Conservation (phyloP, 2,113 vertebrate species). For the Calonectris borealis region DNA sequence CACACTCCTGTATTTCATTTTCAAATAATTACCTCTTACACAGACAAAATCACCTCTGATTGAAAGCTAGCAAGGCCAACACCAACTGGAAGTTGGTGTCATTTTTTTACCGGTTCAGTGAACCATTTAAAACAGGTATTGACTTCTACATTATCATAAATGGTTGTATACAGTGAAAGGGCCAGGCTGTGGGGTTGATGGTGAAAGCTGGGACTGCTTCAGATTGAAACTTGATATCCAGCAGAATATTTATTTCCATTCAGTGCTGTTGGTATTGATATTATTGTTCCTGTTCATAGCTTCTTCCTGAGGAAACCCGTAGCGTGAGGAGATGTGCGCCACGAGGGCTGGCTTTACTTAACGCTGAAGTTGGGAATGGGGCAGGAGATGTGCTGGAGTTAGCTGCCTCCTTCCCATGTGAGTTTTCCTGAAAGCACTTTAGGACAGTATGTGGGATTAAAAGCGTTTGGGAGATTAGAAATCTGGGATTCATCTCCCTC, state of each 20-base stretch:
- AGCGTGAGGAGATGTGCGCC: rapidly evolving
- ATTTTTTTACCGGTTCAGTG: not conserved
- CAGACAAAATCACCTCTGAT: not conserved
- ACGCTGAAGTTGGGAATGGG: not conserved
- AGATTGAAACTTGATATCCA: not conserved
- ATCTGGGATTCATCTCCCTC: not conserved
- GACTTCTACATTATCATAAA: not conserved
- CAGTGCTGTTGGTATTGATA: not conserved
- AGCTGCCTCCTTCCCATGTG: not conserved
- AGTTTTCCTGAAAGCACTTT: not conserved
- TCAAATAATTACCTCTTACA: not conserved
- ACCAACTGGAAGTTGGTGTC: not conserved
- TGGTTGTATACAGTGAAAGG: not conserved
- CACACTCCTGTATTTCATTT: not conserved
- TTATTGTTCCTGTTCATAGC: not conserved
- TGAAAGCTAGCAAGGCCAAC: not conserved
- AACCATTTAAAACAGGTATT: not conserved
- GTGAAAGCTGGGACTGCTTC: not conserved
- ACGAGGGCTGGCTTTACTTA: rapidly evolving
- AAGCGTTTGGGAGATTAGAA: not conserved
- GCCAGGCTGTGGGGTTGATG: not conserved
- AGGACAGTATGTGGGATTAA: not conserved
- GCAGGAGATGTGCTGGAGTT: not conserved
- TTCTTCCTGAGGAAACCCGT: not conserved
- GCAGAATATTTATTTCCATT: not conserved